These are phyloP conservation scores for Listronotus bonariensis DNA, from an alignment of 1,140 invertebrate genomes.

Conservation along the genomic window DNA sequence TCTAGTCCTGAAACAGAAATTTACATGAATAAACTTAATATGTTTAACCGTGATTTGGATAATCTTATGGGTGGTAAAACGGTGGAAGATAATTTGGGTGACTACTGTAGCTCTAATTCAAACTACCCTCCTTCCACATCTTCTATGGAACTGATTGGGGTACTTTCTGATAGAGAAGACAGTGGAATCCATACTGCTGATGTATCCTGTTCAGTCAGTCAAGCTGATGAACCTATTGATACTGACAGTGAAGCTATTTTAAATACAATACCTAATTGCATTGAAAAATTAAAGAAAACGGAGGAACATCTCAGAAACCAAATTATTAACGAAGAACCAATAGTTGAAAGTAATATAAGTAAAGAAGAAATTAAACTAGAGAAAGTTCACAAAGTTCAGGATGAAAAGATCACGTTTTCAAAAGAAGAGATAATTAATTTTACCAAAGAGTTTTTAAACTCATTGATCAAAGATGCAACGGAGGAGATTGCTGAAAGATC, in stretches of 20 bases:
- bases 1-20: constrained; percentile 49
- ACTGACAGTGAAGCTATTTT: constrained; percentile 33
- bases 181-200: constrained; percentile 81
- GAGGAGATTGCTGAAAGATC: constrained; percentile 25
- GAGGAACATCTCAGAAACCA: constrained; percentile 33
- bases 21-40: constrained; percentile 49
- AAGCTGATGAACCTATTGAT: constrained; percentile 69
- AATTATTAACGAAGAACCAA: constrained; percentile 27
- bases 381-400: background rate
- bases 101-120: constrained; percentile 37
- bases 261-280: constrained; percentile 43
- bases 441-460: constrained; percentile 35
- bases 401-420: constrained; percentile 4
- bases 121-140: constrained; percentile 62
- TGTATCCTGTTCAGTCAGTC: constrained; percentile 75
- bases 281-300: constrained; percentile 45
- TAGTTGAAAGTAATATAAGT: background rate
- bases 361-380: background rate
- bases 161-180: constrained; percentile 76
- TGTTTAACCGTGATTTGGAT: constrained; percentile 48
- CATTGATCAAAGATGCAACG: constrained; percentile 30
- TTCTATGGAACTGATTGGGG: constrained; percentile 58
- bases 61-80: constrained; percentile 47
- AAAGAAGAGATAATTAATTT: constrained; percentile 29
- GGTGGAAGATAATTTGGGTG: constrained; percentile 55